Base-by-base conservation (phyloP, 2,888 invertebrate species). In the Lingula anatina region DNA sequence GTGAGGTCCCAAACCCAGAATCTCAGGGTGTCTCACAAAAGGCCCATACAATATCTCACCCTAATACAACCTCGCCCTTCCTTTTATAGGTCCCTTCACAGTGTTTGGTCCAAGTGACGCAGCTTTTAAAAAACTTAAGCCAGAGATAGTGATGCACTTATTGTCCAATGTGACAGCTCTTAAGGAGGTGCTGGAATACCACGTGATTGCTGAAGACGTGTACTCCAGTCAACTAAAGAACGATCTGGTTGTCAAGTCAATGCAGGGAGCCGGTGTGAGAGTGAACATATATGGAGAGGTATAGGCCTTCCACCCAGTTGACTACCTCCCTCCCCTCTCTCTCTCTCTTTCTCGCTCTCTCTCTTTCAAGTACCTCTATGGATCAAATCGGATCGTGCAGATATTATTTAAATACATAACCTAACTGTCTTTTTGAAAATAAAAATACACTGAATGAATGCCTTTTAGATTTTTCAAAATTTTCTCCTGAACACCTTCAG, bases 81-180 rank as follows among this genome's bases (percentile, higher is more conserved):
- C 7, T 42, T 5, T 51, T 54, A 2, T 49, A 60, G 64, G 61
- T 7, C 64, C 64, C 3, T 60, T 60, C 40, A 64, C 64, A 2
- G 52, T 62, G 26, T 62, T 64, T 46, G 62, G 56, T 2, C 64
- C 64, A 15, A 61, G 60, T 4, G 50, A 64, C 39, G 31, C 47
- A 3, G 64, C 62, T 1, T 60, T 64, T 43, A 26, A 2, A 1
- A 50, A 49, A 5, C 48, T 61, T 1, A 57, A 59, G 1, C 47
- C 47, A 37, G 37, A 35, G 23, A 54, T 60, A 41, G 47, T 54
- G 12, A 46, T 60, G 25, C 38, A 51, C 5, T 46, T 56, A 0
- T 5, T 54, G 38, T 47, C 54, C 26, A 62, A 64, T 44, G 41
- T 36, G 5, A 59, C 59, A 2, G 24, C 52, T 1, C 47, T 65